A percentile compares a stretch with the other conserved stretches of the same genome.
Conservation (phyloP, 1,140 invertebrate genomes). For the Panagrolaimus sp. region DNA sequence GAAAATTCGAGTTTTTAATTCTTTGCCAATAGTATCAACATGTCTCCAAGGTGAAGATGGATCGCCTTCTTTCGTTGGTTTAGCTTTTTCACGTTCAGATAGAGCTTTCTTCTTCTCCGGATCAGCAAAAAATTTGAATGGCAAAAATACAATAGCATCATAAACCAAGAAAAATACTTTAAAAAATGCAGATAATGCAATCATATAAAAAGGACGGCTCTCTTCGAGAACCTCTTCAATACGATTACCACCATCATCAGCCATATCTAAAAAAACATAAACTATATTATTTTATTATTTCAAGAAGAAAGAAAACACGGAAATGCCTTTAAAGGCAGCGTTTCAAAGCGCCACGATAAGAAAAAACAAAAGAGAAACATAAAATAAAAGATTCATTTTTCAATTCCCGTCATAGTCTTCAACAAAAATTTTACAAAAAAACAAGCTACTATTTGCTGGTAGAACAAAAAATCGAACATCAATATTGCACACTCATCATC, state of each 20-base stretch:
- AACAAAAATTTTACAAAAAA: conserved; percentile 11
- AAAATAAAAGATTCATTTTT: background rate
- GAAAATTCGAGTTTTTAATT: conserved; percentile 64
- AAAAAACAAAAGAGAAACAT: background rate
- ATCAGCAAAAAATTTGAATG: conserved; percentile 77
- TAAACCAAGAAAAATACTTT: conserved; percentile 66
- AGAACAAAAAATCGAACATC: background rate
- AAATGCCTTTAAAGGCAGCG: conserved; percentile 14
- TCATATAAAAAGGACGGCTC: conserved; percentile 25
- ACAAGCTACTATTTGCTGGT: too few relatives aligned
- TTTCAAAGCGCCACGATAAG: conserved; percentile 17
- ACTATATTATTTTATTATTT: too few relatives aligned
- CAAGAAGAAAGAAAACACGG: too few relatives aligned
- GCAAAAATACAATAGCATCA: conserved; percentile 80
- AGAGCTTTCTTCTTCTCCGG: conserved; percentile 69
- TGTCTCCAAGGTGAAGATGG: conserved; percentile 71
- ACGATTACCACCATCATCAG: conserved; percentile 2
- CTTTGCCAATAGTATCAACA: conserved; percentile 67
- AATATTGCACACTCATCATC: conserved; percentile 11
- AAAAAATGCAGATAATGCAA: conserved; percentile 45
- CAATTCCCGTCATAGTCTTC: conserved; percentile 4
- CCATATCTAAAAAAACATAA: too few relatives aligned
- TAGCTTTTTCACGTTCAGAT: conserved; percentile 61
- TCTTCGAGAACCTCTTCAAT: conserved; percentile 25
- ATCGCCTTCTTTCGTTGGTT: conserved; percentile 64